These are phyloP conservation scores for Poeciliopsis presidionis DNA, from an alignment of 2,797 vertebrate species.

Conservation along the genomic window DNA sequence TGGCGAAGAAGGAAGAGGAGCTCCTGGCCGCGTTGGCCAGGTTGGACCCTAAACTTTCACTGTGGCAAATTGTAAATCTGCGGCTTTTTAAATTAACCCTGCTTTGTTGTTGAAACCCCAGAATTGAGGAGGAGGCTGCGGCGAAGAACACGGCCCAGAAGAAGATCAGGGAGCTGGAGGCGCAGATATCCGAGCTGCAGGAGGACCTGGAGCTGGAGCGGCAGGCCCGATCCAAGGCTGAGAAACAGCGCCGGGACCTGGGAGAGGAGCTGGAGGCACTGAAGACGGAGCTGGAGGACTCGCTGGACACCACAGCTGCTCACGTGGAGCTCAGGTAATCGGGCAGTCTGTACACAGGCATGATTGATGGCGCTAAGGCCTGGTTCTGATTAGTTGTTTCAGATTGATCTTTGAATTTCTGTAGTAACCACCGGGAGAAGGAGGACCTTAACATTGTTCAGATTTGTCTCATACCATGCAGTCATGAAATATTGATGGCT, in stretches of 20 bases:
- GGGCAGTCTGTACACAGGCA: too few species aligned
- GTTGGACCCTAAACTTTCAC: conserved; percentile 63
- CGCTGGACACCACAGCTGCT: conserved; percentile 91
- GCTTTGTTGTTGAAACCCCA: conserved; percentile 50
- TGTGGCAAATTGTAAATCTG: neutral
- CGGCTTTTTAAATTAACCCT: neutral
- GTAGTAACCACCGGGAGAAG: too few species aligned
- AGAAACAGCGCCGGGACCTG: conserved; percentile 92
- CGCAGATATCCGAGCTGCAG: conserved; percentile 92
- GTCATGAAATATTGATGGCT: too few species aligned
- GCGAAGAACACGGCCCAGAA: conserved; percentile 93
- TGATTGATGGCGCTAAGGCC: too few species aligned
- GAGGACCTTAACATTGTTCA: too few species aligned
- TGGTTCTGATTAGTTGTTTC: too few species aligned
- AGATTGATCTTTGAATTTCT: too few species aligned
- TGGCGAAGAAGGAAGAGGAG: conserved; percentile 97
- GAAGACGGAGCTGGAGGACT: conserved; percentile 96
- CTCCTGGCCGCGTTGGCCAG: conserved; percentile 89
- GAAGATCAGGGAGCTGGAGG: conserved; percentile 92
- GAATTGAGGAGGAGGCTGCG: conserved; percentile 91
- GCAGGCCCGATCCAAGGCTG: conserved; percentile 87
- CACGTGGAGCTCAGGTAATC: conserved; percentile 91
- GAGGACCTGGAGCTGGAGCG: conserved; percentile 95
- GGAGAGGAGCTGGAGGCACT: conserved; percentile 95
- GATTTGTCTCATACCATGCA: too few species aligned